Conservation (phyloP, 2,888 invertebrate genomes). For the Taphrorychus bicolor region DNA sequence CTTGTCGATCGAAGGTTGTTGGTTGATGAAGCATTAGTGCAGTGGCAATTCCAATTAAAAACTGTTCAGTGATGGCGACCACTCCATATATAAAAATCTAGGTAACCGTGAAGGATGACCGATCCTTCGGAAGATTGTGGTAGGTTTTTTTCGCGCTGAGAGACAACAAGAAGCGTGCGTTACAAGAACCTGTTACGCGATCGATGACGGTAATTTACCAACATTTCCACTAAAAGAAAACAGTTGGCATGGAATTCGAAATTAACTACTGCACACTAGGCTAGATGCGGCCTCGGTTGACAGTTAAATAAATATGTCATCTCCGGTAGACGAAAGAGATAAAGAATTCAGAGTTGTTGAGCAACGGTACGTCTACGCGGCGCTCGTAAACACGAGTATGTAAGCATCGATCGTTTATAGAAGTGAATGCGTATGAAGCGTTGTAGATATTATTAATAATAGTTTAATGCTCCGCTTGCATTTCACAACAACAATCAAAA, state of each 20-base stretch:
- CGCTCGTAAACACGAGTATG: not conserved
- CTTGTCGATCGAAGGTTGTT: too few relatives aligned
- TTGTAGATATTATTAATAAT: too few relatives aligned
- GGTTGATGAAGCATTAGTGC: too few relatives aligned
- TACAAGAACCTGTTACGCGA: not conserved
- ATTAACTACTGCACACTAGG: not conserved
- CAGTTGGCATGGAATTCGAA: constrained; percentile 3
- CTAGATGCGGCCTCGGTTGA: not conserved
- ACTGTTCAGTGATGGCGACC: too few relatives aligned
- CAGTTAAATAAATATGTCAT: constrained; percentile 9
- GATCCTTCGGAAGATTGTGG: not conserved
- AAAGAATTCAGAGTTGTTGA: not conserved
- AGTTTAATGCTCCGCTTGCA: too few relatives aligned
- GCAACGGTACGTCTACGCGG: not conserved
- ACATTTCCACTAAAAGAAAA: constrained; percentile 5
- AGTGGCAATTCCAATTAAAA: not conserved
- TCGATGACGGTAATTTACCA: not conserved
- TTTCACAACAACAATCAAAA: too few relatives aligned
- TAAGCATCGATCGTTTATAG: too few relatives aligned
- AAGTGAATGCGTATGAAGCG: too few relatives aligned
- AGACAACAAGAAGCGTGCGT: not conserved
- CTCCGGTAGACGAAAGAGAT: constrained; percentile 7
- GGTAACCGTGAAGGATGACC: not conserved
- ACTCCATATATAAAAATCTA: not conserved
- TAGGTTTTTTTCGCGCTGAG: not conserved